These are phyloP conservation scores for Dicranocentrus wangi DNA, from an alignment of 2,888 invertebrate genomes.

Conservation along the genomic window DNA sequence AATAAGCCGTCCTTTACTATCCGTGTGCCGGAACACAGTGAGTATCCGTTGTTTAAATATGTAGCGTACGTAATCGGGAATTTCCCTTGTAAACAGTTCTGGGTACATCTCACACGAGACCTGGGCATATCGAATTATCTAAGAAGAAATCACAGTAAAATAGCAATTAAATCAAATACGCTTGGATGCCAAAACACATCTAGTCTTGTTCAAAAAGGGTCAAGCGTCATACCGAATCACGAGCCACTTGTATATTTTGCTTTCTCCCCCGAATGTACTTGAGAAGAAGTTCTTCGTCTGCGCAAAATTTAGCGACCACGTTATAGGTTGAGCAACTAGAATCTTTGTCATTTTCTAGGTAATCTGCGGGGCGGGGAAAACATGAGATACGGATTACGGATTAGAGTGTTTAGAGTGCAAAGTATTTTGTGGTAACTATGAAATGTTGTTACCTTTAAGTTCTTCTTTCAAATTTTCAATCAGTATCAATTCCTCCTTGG, in stretches of 20 bases:
- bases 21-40: conserved; percentile 6
- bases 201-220: too few species aligned
- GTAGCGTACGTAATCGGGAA: conserved; percentile 4
- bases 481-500: background rate
- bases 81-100: conserved; percentile 18
- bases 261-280: conserved; percentile 36
- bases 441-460: conserved; percentile 8
- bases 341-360: too few species aligned
- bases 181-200: too few species aligned
- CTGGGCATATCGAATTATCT: conserved; percentile 22
- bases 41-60: background rate
- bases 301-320: background rate
- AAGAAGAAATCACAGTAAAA: background rate
- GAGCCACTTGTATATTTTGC: conserved; percentile 16
- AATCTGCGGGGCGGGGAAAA: too few species aligned
- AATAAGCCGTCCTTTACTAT: conserved; percentile 16
- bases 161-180: too few species aligned
- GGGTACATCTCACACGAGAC: conserved; percentile 12
- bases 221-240: conserved; percentile 27
- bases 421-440: background rate
- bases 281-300: conserved; percentile 15
- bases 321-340: too few species aligned
- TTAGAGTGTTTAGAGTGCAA: too few species aligned
- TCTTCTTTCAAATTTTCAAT: background rate
- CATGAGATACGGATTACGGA: too few species aligned